Percentiles rank a stretch among this genome's conserved stretches.
phyloP scores from a whole-genome alignment of 37 sponge, comb jelly and placozoan genomes.

The Amphimedon queenslandica region DNA sequence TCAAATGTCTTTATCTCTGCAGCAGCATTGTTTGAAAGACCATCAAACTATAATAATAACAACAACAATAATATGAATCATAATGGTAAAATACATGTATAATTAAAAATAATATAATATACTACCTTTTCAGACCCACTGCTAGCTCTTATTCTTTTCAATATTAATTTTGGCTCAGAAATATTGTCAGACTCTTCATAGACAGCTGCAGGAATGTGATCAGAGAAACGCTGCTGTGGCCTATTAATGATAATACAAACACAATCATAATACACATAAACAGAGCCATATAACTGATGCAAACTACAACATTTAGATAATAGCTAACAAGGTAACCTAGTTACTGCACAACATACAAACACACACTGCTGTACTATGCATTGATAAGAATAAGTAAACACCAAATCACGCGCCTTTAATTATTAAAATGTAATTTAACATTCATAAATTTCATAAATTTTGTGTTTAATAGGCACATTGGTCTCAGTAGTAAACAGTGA shows the following conservation, averaged over 20 bases:
- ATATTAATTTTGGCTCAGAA: conserved; percentile 65
- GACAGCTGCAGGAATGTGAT: conserved; percentile 34
- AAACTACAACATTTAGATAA: not conserved
- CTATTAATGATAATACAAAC: conserved; percentile 18
- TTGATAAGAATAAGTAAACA: no score
- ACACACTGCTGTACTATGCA: no score
- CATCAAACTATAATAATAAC: conserved; percentile 5
- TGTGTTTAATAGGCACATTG: no score
- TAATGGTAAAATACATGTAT: not conserved
- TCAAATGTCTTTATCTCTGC: conserved; percentile 55
- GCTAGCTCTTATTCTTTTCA: conserved; percentile 40
- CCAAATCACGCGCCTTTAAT: no score
- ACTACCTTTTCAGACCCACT: conserved; percentile 9
- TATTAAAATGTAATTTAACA: no score
- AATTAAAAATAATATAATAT: not conserved
- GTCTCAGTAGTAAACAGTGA: no score
- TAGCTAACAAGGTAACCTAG: no score
- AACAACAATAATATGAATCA: not conserved
- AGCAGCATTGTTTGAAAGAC: not conserved
- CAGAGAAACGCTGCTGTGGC: conserved; percentile 59
- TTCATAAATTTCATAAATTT: no score
- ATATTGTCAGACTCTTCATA: conserved; percentile 37
- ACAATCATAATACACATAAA: no score
- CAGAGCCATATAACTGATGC: no score
- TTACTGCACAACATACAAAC: conserved; percentile 6